These are phyloP conservation scores for Manduca sexta DNA, from an alignment of 1,140 invertebrate genomes.

Conservation along the genomic window DNA sequence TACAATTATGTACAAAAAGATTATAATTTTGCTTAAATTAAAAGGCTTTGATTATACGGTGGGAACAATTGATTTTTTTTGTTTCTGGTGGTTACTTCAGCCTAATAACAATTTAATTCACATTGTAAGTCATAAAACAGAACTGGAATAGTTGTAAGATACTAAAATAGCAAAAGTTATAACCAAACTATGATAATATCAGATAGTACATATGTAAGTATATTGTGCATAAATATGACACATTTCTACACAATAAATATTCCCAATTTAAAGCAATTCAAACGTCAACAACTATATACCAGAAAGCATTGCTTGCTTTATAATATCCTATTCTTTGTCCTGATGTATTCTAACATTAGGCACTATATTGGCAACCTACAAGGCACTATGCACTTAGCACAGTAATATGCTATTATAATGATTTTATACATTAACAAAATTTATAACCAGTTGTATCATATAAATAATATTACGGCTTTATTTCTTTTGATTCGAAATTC, in stretches of 20 bases:
- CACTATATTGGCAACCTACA: constrained; percentile 75
- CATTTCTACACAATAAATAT: not conserved
- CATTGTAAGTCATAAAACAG: not conserved
- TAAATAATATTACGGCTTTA: constrained; percentile 8
- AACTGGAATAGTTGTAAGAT: not conserved
- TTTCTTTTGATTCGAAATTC: not conserved
- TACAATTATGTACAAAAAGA: constrained; percentile 14
- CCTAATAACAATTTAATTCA: constrained; percentile 23
- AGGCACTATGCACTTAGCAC: constrained; percentile 74
- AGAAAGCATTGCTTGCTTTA: not conserved
- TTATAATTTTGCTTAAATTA: constrained; percentile 44
- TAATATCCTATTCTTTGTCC: constrained; percentile 44
- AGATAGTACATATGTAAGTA: not conserved
- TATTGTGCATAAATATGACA: constrained; percentile 1
- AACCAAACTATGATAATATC: not conserved
- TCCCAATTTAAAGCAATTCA: not conserved
- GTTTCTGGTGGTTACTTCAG: constrained; percentile 59
- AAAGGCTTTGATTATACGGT: constrained; percentile 64
- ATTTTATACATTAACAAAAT: constrained; percentile 30
- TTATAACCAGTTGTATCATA: constrained; percentile 19
- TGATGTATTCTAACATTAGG: constrained; percentile 69
- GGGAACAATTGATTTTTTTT: constrained; percentile 62
- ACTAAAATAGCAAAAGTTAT: not conserved
- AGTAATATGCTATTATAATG: constrained; percentile 60
- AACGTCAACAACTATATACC: not conserved